Evolutionary conservation across 2,113 vertebrate species (phyloP), one percentile per base, ranked within the genome.

Genomic region (Taurulus bubalis): DNA sequence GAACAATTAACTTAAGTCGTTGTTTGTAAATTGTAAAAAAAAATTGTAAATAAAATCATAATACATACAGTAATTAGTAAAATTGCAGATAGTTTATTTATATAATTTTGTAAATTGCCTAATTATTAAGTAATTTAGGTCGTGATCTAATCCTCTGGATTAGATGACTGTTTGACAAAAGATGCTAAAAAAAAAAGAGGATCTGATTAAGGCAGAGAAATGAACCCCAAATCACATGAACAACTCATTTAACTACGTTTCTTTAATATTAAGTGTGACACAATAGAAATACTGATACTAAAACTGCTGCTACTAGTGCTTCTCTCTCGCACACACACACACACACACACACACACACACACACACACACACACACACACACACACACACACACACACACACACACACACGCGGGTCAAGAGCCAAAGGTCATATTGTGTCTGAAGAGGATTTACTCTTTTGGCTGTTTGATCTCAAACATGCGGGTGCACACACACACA

Each of bases 391-490:
- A 32, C 30, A 32, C 30, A 10, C 69, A 66, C 62, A 36, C 51
- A 47, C 51, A 22, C 47, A 45, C 70, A 42, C 63, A 30, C 76
- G 53, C 28, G 72, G 53, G 53, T 55, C 53, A 55, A 70, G 62
- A 59, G 86, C 84, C 84, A 86, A 45, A 83, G 90, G 88, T 90
- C 83, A 84, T 85, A 83, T 85, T 90, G 89, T 85, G 91, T 90
- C 90, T 92, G 86, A 75, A 80, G 83, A 82, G 65, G 89, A 80
- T 89, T 87, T 76, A 82, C 40, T 83, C 53, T 82, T 32, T 86
- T 79, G 49, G 28, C 66, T 84, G 81, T 87, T 84, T 89, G 80
- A 90, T 84, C 75, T 85, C 65, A 90, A 49, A 71, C 55, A 85
- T 0, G 8, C 34, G n/a, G n/a, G n/a, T n/a, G n/a, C n/a, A n/a